Evolutionary conservation across 2,888 invertebrate species (phyloP).

Genomic region (Athalia circularis): DNA sequence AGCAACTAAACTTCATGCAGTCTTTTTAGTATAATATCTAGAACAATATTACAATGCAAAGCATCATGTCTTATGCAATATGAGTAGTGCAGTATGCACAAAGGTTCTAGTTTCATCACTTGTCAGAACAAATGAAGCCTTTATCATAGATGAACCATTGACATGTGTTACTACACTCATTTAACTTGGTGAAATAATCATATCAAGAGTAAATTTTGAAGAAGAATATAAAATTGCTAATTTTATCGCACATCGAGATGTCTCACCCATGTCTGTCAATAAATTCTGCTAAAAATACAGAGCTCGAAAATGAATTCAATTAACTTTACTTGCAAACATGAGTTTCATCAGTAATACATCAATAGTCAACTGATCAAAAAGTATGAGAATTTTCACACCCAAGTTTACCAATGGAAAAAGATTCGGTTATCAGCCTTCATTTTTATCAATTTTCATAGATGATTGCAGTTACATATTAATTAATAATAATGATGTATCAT

Average conservation of each 20-base stretch:
- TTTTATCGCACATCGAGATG: background rate
- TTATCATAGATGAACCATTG: background rate
- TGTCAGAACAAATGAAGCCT: conserved; percentile 33
- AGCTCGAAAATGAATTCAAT: conserved; percentile 2
- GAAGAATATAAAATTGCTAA: conserved; percentile 14
- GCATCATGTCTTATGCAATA: conserved; percentile 34
- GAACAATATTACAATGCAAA: conserved; percentile 7
- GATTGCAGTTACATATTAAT: background rate
- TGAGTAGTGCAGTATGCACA: conserved; percentile 13
- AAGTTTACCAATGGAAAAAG: no score
- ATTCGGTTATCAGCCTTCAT: no score
- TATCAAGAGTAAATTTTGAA: background rate
- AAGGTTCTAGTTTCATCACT: conserved; percentile 28
- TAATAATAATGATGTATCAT: background rate
- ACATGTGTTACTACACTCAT: conserved; percentile 9
- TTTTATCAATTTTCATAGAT: background rate
- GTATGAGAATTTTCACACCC: no score
- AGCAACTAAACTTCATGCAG: background rate
- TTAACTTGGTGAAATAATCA: conserved; percentile 15
- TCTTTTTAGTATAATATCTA: conserved; percentile 12
- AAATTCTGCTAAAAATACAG: background rate
- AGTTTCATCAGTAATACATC: no score
- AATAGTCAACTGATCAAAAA: no score
- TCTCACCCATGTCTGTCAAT: background rate
- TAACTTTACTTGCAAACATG: background rate